A percentile compares a stretch with the other conserved stretches of the same genome.
Conservation (phyloP, 2,113 vertebrate genomes). For the Ahaetulla prasina region DNA sequence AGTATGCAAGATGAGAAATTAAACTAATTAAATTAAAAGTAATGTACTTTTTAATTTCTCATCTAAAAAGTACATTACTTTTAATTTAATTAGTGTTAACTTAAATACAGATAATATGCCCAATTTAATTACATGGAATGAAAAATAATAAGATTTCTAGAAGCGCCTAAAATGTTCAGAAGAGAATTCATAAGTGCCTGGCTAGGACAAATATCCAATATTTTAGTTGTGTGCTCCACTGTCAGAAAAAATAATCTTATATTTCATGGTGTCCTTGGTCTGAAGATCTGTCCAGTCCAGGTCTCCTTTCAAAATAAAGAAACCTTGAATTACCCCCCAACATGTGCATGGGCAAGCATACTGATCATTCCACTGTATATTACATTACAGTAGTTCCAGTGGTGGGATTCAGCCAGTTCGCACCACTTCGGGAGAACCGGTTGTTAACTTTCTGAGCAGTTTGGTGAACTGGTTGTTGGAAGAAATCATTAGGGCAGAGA, state of each 20-base stretch:
- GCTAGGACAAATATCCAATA: neutral
- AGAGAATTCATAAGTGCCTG: neutral
- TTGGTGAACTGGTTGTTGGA: no score
- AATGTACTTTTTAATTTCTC: no score
- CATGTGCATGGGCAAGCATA: neutral
- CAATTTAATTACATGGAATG: neutral
- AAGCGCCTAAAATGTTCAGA: neutral
- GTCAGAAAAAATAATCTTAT: neutral
- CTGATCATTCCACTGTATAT: no score
- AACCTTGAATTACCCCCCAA: neutral
- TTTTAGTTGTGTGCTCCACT: neutral
- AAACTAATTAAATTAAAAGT: no score
- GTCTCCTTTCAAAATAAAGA: neutral
- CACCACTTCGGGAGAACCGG: no score
- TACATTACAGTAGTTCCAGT: neutral
- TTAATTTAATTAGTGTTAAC: neutral
- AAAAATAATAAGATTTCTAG: neutral
- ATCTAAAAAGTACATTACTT: neutral
- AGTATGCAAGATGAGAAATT: neutral
- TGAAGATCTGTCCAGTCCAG: neutral
- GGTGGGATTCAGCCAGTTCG: no score
- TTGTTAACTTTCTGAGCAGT: no score
- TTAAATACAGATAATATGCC: neutral
- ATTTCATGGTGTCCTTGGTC: neutral
- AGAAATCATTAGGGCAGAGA: no score